These are phyloP conservation scores for Piprites chloris DNA, from an alignment of 2,113 vertebrate species.

Conservation along the genomic window DNA sequence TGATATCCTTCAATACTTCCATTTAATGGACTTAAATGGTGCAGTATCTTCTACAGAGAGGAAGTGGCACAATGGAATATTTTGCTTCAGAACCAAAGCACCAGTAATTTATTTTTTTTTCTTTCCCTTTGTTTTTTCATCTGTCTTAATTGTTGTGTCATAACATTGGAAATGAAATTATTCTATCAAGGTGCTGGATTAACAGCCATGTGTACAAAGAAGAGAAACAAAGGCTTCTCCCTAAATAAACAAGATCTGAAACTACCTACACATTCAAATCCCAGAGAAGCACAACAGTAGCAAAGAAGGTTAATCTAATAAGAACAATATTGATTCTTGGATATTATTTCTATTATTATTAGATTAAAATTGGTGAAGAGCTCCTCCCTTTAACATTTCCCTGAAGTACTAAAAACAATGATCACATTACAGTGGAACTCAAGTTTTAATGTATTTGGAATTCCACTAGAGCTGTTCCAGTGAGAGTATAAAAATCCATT, in stretches of 20 bases:
- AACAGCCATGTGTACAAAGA: not conserved
- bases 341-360: constrained; percentile 25
- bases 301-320: not conserved
- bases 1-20: not conserved
- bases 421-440: not conserved
- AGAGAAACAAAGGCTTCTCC: not conserved
- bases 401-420: not conserved
- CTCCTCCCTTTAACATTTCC: not conserved
- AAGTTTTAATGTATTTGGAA: not conserved
- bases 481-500: constrained; percentile 19
- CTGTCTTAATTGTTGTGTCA: not conserved
- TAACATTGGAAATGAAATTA: not conserved
- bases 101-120: not conserved
- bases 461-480: not conserved
- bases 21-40: not conserved
- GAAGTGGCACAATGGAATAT: not conserved
- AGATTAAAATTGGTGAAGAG: constrained; percentile 6
- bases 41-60: not conserved
- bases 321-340: not conserved
- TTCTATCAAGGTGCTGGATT: not conserved
- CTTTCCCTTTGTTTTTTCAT: not conserved
- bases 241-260: not conserved
- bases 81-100: not conserved
- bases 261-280: not conserved
- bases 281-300: not conserved